Base-by-base conservation (phyloP, 2,888 invertebrate genomes). In the Hipparchia sbordonii region DNA sequence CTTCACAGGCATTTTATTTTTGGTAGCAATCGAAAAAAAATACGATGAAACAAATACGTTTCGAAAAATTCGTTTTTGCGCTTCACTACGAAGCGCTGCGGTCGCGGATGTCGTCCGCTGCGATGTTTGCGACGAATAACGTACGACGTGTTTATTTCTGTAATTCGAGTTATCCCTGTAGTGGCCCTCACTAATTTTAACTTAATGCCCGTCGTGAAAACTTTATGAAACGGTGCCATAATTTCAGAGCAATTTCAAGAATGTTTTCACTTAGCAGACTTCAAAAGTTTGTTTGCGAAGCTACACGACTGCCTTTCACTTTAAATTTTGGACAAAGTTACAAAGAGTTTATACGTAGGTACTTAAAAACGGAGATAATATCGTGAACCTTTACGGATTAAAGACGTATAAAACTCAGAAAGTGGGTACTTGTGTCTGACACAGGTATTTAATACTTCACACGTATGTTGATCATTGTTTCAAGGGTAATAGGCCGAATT, bases 191-290 rank as follows among this genome's bases (percentile, higher is more conserved):
- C 92, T 92, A 91, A 92, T 91, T 92, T 91, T 90, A 91, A 89
- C 89, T 86, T 88, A 87, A 87, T 88, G 84, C 87, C 86, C 87
- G 87, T 86, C 87, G 87, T 89, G 89, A 89, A 91, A 78, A 79
- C 76, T 79, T 78, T 74, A 77, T 76, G 75, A 78, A 77, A 88
- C 87, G 85, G 87, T 89, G 91, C 90, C 89, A 92, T 92, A 92
- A 91, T 90, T 90, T 88, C 84, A 83, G 82, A 88, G 89, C 85
- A 85, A 91, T 92, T 89, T 88, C 87, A 90, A 87, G 90, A 92
- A 92, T 92, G 90, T 89, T 76, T 87, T 83, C 87, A 88, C 89
- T 90, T 84, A 83, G 85, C 81, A 87, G 85, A 85, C 82, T 87
- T 88, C 80, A 82, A 83, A 86, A 89, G 85, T 89, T 89, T 85